Evolutionary conservation across 2,888 invertebrate genomes (phyloP).

Genomic region (Epinotia demarniana): DNA sequence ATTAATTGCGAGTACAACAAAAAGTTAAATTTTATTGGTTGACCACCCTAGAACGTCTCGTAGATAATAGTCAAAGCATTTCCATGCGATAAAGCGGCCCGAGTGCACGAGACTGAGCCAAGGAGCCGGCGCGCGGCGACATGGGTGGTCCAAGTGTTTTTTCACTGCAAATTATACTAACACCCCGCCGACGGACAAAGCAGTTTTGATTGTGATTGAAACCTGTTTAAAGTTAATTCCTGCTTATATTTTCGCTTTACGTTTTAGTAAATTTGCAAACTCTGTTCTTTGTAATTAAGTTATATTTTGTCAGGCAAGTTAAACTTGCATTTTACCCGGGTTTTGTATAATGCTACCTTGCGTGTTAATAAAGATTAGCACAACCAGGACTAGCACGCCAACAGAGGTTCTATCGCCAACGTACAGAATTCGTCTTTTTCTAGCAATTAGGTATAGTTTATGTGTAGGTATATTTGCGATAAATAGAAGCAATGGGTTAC

Average conservation of each 20-base stretch:
- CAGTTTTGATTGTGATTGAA: slow-evolving; percentile 50
- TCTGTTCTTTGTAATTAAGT: neutral
- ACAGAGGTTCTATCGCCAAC: neutral
- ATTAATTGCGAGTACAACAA: neutral
- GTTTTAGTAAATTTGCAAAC: neutral
- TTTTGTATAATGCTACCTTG: slow-evolving; percentile 7
- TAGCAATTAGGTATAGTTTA: neutral
- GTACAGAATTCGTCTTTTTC: neutral
- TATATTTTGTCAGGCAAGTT: neutral
- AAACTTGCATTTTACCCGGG: neutral
- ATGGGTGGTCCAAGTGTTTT: slow-evolving; percentile 78
- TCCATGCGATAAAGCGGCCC: slow-evolving; percentile 18
- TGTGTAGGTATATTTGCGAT: too few species aligned
- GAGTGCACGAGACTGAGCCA: slow-evolving; percentile 57
- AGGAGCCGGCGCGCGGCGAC: slow-evolving; percentile 52
- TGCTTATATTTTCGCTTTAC: neutral
- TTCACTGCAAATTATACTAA: slow-evolving; percentile 71
- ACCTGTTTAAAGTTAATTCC: slow-evolving; percentile 21
- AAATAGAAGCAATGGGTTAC: too few species aligned
- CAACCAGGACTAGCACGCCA: slow-evolving; percentile 2
- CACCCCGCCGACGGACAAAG: slow-evolving; percentile 47
- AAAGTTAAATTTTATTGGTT: slow-evolving; percentile 10
- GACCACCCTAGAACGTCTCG: slow-evolving; percentile 21
- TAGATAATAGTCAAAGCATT: slow-evolving; percentile 36
- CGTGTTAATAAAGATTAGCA: slow-evolving; percentile 22